Evolutionary conservation across 2,113 vertebrate genomes (phyloP).

Genomic region (Cynoglossus semilaevis): DNA sequence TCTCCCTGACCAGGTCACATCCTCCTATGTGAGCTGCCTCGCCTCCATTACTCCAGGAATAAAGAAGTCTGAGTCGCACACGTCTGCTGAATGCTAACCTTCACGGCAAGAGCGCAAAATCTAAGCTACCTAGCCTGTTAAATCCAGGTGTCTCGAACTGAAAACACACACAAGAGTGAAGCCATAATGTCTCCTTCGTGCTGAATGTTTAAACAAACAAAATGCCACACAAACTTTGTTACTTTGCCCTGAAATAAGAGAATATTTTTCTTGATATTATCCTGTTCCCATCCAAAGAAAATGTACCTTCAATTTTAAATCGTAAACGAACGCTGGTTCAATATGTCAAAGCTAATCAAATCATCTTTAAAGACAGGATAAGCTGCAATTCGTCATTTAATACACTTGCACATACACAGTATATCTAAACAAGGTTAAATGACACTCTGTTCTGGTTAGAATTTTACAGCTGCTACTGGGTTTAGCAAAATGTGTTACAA

Average conservation of each 20-base stretch:
- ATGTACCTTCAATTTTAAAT: slow-evolving; percentile 9
- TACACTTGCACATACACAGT: slow-evolving; percentile 5
- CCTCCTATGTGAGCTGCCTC: slow-evolving; percentile 37
- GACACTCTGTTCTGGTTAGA: no score
- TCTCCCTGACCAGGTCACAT: slow-evolving; percentile 23
- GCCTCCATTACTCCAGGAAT: slow-evolving; percentile 23
- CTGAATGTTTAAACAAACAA: slow-evolving; percentile 26
- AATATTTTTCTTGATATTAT: slow-evolving; percentile 26
- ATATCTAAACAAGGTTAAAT: not conserved
- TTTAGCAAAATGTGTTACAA: slow-evolving; percentile 5
- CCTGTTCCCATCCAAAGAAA: slow-evolving; percentile 11
- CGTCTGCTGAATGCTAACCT: slow-evolving; percentile 47
- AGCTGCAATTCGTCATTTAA: slow-evolving; percentile 6
- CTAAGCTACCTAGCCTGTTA: slow-evolving; percentile 15
- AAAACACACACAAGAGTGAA: slow-evolving; percentile 43
- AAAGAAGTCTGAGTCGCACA: slow-evolving; percentile 24
- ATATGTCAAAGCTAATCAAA: slow-evolving; percentile 2
- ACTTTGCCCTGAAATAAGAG: slow-evolving; percentile 25
- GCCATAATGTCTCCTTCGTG: slow-evolving; percentile 43
- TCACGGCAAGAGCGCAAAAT: slow-evolving; percentile 34
- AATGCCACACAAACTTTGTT: slow-evolving; percentile 5
- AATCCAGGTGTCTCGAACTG: slow-evolving; percentile 19
- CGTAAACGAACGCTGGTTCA: no score
- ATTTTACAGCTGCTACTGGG: no score
- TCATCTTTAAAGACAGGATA: not conserved